Base-by-base conservation (phyloP, 2,888 invertebrate species). In the Mythimna pallens region DNA sequence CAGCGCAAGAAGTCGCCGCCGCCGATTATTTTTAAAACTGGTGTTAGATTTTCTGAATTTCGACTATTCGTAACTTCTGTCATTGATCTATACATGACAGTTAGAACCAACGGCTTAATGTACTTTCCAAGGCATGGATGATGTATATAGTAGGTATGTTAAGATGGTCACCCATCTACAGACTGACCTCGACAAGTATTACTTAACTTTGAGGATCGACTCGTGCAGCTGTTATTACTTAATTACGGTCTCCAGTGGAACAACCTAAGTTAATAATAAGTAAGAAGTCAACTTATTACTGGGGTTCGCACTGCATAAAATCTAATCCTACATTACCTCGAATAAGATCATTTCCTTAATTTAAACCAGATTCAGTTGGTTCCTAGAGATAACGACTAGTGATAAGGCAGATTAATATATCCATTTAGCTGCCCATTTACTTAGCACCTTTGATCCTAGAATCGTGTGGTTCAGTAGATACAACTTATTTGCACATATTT, bases 381-480 rank as follows among this genome's bases (percentile, higher is more conserved):
- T 9, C 17, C 17, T 36, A 17, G 0, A 54, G 58, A 75, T 75
- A 74, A 47, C 17, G 25, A 36, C 22, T 12, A 58, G 3, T 52
- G 69, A 63, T 54, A 76, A 75, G 3, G 12, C 12, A 17, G 25
- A 70, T 64, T 64, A 64, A 75, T 59, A 52, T 70, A 58, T 59
- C 57, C 10, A 47, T 75, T 67, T 58, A 63, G 17, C 34, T 25
- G 25, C 34, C 40, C 52, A 69, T 75, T 73, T 59, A 69, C 57
- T 63, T 47, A 64, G 17, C 30, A 73, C 61, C n/a, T n/a, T 47
- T 55, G 47, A 54, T 67, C 36, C 20, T 61, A 34, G 25, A 54
- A 25, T n/a, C 3, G 12, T 34, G 43, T 73, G 59, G 54, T 54
- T 59, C 3, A 40, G 3, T 14, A 8, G n/a, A 47, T 47, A 17